A percentile compares a stretch with the other conserved stretches of the same genome.
phyloP scores from a whole-genome alignment of 1,140 invertebrate species.

The Arion vulgaris region DNA sequence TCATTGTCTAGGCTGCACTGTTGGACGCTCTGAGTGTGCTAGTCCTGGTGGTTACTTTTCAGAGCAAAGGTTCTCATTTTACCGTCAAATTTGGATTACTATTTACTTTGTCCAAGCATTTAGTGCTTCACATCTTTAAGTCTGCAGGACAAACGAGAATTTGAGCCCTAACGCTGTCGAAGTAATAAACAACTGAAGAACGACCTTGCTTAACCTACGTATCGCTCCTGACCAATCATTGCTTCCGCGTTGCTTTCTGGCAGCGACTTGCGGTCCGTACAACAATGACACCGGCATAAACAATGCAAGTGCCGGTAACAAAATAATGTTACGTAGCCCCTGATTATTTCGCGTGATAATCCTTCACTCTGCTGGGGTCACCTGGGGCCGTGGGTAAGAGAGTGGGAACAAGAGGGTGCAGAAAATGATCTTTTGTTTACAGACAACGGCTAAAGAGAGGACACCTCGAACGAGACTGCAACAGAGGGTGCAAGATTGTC shows the following conservation, averaged over 20 bases:
- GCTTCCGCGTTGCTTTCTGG: not conserved
- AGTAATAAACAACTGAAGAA: not conserved
- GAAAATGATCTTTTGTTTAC: constrained; percentile 6
- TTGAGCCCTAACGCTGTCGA: not conserved
- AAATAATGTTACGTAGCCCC: not conserved
- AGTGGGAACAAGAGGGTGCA: not conserved
- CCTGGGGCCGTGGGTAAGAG: constrained; percentile 13
- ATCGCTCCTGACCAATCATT: not conserved
- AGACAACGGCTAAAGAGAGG: not conserved
- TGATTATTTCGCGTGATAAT: constrained; percentile 10
- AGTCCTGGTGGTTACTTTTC: not conserved
- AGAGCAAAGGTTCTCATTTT: not conserved
- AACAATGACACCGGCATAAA: not conserved
- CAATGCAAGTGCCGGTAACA: not conserved
- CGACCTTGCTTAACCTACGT: not conserved
- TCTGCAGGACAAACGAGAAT: constrained; percentile 3
- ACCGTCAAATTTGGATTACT: not conserved
- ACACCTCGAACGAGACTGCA: not conserved
- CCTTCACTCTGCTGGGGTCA: constrained; percentile 1
- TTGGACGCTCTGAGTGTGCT: not conserved
- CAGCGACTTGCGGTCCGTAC: not conserved
- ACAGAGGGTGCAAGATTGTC: not conserved
- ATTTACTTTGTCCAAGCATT: not conserved
- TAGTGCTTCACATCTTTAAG: not conserved
- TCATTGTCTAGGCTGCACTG: not conserved